phyloP scores from a whole-genome alignment of 1,140 invertebrate genomes.

The Ridgeia piscesae region DNA sequence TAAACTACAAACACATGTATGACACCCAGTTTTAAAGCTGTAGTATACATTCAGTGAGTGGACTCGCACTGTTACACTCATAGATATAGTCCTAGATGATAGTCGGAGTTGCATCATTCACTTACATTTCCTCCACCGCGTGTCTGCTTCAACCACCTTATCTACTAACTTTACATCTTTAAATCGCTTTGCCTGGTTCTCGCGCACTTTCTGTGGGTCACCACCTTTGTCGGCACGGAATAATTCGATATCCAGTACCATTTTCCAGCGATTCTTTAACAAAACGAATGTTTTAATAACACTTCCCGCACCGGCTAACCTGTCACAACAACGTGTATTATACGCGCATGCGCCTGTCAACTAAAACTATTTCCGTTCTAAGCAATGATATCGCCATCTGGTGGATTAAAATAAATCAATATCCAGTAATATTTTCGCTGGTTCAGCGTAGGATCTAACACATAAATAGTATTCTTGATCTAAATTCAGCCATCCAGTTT shows the following conservation, averaged over 20 bases:
- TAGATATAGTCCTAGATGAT: too few relatives aligned
- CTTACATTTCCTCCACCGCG: constrained; percentile 81
- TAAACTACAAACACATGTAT: too few relatives aligned
- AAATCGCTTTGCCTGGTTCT: constrained; percentile 90
- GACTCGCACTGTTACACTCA: too few relatives aligned
- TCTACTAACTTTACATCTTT: constrained; percentile 92
- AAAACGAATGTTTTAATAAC: too few relatives aligned
- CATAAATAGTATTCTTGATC: too few relatives aligned
- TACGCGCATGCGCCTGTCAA: background rate
- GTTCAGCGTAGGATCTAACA: too few relatives aligned
- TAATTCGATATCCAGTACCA: constrained; percentile 97
- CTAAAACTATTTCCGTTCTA: background rate
- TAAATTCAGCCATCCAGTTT: too few relatives aligned
- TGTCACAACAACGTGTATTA: background rate
- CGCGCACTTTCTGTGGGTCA: constrained; percentile 83
- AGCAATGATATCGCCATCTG: background rate
- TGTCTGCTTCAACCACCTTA: constrained; percentile 84
- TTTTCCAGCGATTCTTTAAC: constrained; percentile 52
- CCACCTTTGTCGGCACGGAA: constrained; percentile 95
- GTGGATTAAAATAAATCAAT: background rate
- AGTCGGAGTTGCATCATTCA: constrained; percentile 5
- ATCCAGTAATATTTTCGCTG: background rate
- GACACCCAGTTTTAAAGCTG: too few relatives aligned
- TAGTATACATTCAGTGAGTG: too few relatives aligned
- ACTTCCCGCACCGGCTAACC: background rate